Base-by-base conservation (phyloP, 35 echinoderm and acorn worm genomes). In the Acanthaster planci region DNA sequence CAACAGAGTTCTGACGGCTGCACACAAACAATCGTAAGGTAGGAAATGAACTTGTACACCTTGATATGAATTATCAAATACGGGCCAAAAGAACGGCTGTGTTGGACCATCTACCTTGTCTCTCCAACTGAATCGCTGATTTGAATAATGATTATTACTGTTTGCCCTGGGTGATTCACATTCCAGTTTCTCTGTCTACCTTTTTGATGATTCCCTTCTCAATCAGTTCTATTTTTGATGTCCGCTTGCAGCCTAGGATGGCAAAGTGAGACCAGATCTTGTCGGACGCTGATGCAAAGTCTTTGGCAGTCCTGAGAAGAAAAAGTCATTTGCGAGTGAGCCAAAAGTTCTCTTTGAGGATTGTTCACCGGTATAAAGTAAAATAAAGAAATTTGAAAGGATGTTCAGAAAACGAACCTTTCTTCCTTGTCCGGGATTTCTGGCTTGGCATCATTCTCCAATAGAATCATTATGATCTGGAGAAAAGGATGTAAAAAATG, bases 181-280 rank as follows among this genome's bases (percentile, higher is more conserved):
- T n/a, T n/a, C n/a, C n/a, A n/a, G n/a, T n/a, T n/a, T n/a, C n/a
- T n/a, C n/a, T n/a, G n/a, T 47, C 4, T 47, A 99, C 96, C 96
- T 94, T 94, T 84, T 99, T 99, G 51, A 99, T 99, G 15, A 99
- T 99, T 75, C 86, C 88, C 59, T 99, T 94, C 55, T 89, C 40
- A 14, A 99, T 83, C 23, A 99, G 72, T 8, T 82, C 83, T 67
- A 81, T 39, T 80, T 94, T 94, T 37, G 80, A 85, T 77, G 96
- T 91, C 44, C 92, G 90, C 17, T 89, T 85, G 87, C 96, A 99
- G 19, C 89, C 92, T 1, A 89, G 32, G n/a, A 81, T 50, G 54
- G 96, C 92, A 99, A 99, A 99, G 51, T 99, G 96, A 14, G 92
- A 85, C 96, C 96, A 99, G 38, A 99, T 99, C 77, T 99, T 99